A percentile compares a stretch with the other conserved stretches of the same genome.
These are phyloP conservation scores for Triops cancriformis DNA, from an alignment of 1,140 invertebrate genomes.

Conservation along the genomic window DNA sequence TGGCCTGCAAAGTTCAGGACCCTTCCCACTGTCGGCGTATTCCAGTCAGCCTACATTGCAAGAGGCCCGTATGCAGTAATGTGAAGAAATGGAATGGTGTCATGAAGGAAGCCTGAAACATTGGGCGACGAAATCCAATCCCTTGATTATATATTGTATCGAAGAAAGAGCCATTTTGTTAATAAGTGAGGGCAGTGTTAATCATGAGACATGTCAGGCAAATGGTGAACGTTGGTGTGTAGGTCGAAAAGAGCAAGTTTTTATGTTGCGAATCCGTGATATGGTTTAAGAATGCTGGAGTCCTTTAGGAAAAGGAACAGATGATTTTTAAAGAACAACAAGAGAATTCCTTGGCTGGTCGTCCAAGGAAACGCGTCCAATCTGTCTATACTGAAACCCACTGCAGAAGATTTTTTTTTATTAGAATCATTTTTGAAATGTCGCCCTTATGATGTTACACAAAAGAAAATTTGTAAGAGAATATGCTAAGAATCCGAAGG, in stretches of 20 bases:
- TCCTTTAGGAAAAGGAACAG: not conserved
- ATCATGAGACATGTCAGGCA: not conserved
- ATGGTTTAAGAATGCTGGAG: not conserved
- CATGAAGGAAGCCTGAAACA: not conserved
- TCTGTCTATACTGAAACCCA: not conserved
- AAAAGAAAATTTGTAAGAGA: not conserved
- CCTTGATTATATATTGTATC: not conserved
- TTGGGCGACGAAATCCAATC: not conserved
- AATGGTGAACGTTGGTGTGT: not conserved
- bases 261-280: conserved; percentile 6
- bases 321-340: not conserved
- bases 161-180: not conserved
- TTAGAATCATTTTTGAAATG: not conserved
- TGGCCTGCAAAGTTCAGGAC: not conserved
- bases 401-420: not conserved
- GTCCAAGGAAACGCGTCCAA: not conserved
- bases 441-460: not conserved
- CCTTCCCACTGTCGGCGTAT: not conserved
- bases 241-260: not conserved
- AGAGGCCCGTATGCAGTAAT: conserved; percentile 8
- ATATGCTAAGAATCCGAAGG: not conserved
- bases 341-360: conserved; percentile 3
- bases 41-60: conserved; percentile 9
- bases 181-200: not conserved
- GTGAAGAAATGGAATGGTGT: not conserved